Conservation (phyloP, 2,113 vertebrate species). For the Ceyx margarethae region DNA sequence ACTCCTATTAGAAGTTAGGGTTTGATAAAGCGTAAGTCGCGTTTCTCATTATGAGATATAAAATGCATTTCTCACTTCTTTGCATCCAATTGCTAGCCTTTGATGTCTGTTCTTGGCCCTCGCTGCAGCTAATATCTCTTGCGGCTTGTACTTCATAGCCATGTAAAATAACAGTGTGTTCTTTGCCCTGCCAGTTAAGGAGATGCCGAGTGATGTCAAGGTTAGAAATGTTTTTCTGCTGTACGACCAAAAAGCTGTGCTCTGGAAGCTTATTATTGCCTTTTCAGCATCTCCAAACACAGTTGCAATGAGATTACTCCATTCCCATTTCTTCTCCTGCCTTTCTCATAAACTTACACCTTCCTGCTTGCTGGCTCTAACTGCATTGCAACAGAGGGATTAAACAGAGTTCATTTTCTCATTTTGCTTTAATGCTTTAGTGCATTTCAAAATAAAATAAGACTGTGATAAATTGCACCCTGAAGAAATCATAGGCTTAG, state of each 20-base stretch:
- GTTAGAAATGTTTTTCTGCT: slow-evolving; percentile 31
- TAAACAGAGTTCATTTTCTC: slow-evolving; percentile 15
- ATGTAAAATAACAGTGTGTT: background rate
- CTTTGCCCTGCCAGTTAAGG: background rate
- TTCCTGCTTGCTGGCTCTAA: background rate
- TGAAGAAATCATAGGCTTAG: slow-evolving; percentile 15
- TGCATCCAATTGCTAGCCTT: slow-evolving; percentile 35
- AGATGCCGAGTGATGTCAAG: slow-evolving; percentile 16
- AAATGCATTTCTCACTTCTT: slow-evolving; percentile 27
- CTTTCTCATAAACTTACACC: background rate
- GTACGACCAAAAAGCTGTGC: background rate
- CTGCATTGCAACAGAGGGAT: background rate
- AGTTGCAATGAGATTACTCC: background rate
- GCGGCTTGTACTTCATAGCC: slow-evolving; percentile 11
- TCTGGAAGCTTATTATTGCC: background rate
- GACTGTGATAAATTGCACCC: slow-evolving; percentile 8
- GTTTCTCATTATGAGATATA: slow-evolving; percentile 36
- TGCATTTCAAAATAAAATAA: slow-evolving; percentile 15
- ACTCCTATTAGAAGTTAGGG: slow-evolving; percentile 12
- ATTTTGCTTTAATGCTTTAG: slow-evolving; percentile 32
- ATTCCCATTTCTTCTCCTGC: background rate
- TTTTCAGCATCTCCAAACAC: background rate
- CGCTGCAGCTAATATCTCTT: slow-evolving; percentile 26
- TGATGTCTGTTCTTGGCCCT: slow-evolving; percentile 34
- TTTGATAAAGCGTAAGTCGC: background rate